Conservation (phyloP, 1,140 invertebrate species). For the Pseudomyrmex cubaensis region DNA sequence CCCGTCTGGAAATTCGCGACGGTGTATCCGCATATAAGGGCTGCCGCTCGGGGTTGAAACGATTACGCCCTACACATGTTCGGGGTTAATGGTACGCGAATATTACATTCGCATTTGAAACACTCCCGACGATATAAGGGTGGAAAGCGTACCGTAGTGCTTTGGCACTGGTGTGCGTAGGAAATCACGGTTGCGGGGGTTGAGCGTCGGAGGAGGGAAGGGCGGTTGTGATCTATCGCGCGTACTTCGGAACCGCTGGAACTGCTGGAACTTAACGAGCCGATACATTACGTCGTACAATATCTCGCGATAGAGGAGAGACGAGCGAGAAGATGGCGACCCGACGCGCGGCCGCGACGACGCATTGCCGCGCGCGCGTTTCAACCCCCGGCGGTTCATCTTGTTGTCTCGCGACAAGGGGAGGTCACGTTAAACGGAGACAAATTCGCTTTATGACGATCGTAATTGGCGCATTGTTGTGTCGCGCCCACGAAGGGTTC, state of each 20-base stretch:
- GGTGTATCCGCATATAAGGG: constrained; percentile 24
- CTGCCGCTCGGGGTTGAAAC: constrained; percentile 60
- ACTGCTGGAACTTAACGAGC: constrained; percentile 70
- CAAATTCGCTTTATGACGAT: background rate
- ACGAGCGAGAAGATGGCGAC: constrained; percentile 10
- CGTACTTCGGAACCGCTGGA: constrained; percentile 23
- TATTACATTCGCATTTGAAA: constrained; percentile 73
- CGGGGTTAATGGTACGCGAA: constrained; percentile 75
- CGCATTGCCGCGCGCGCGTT: background rate
- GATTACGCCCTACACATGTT: constrained; percentile 74
- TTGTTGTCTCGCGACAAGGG: background rate
- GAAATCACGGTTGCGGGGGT: constrained; percentile 54
- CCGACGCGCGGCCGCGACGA: background rate
- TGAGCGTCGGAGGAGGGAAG: constrained; percentile 3
- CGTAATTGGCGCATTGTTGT: too few relatives aligned
- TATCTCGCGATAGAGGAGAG: constrained; percentile 42
- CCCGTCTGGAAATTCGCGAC: constrained; percentile 4
- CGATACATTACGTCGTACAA: constrained; percentile 72
- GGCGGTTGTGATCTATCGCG: constrained; percentile 66
- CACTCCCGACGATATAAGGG: constrained; percentile 58
- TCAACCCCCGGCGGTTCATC: constrained; percentile 6
- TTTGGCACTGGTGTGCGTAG: constrained; percentile 45
- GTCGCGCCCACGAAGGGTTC: too few relatives aligned
- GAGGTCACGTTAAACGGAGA: background rate
- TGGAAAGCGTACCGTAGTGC: constrained; percentile 20